Evolutionary conservation across 2,888 invertebrate species (phyloP).

Genomic region (Lepeophtheirus nordmannii): DNA sequence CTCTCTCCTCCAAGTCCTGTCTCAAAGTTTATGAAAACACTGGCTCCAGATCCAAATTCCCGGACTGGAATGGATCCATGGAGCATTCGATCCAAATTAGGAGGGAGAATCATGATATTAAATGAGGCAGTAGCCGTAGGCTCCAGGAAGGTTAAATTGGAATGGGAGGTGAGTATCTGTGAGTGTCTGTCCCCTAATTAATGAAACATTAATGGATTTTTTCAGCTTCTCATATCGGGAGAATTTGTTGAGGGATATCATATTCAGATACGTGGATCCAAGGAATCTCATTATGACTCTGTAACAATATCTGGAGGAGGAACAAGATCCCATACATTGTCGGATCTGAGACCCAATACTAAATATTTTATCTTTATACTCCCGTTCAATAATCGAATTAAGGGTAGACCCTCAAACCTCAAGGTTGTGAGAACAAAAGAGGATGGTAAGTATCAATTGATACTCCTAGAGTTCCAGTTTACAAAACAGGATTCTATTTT

Average conservation of each 20-base stretch:
- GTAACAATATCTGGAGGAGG: conserved; percentile 22
- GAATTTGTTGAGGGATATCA: conserved; percentile 13
- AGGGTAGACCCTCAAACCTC: conserved; percentile 12
- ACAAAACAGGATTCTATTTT: no score
- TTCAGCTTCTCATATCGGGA: conserved; percentile 9
- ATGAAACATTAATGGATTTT: neutral
- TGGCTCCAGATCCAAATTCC: neutral
- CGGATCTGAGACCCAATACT: conserved; percentile 16
- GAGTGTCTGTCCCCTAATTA: neutral
- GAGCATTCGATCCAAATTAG: neutral
- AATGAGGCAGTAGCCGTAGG: neutral
- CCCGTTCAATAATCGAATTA: conserved; percentile 8
- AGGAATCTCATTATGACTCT: conserved; percentile 10
- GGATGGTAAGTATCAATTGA: conserved; percentile 11
- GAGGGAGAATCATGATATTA: neutral
- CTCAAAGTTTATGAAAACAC: conserved; percentile 9
- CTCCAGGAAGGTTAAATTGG: conserved; percentile 15
- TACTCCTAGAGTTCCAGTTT: no score
- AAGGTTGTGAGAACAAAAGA: conserved; percentile 18
- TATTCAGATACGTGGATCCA: conserved; percentile 17
- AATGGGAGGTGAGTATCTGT: conserved; percentile 18
- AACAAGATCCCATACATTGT: conserved; percentile 20
- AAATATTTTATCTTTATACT: conserved; percentile 12
- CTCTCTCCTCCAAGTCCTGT: conserved; percentile 19
- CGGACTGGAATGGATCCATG: neutral